Base-by-base conservation (phyloP, 2,797 vertebrate genomes). In the Platalea minor region DNA sequence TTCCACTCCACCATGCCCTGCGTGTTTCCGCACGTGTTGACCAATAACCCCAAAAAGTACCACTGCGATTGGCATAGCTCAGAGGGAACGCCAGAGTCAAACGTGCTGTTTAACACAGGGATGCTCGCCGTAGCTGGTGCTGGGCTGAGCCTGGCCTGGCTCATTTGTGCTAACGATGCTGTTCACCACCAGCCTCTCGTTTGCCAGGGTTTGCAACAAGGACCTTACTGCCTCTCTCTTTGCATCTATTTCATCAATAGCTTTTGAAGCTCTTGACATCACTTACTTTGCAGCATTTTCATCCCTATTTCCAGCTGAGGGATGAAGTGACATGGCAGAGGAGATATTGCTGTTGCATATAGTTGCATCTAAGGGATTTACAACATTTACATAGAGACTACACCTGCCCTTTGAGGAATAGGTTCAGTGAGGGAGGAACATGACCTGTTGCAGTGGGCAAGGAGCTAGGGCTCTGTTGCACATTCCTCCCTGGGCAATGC, bases 1-100 rank as follows among this genome's bases (percentile, higher is more conserved):
- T 23, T 57, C 33, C 28, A 4, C 29, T 86, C 28, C 65, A 33
- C 73, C 0, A 0, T 51, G 31, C 13, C 46, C 46, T 54, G 12
- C 6, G 0, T 10, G 11, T 73, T 90, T 64, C 41, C 57, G 33
- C 25, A 4, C 0, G 0, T 6, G 3, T 3, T 82, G 74, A 43
- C 31, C 59, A 63, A 28, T 31, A 67, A 51, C 33, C 67, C 60
- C 60, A 2, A 25, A 63, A 75, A 50, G 17, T 46, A 17, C 17
- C 56, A 2, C 46, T 13, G 59, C 8, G 8, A 10, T 8, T 50
- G 67, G 84, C 74, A 17, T 0, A 35, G 79, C 82, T 76, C 76
- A n/a, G 61, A 45, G 67, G 39, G 59, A 86, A 17, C 24, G 23
- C 46, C 54, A 51, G 51, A 73, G 45, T 8, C 0, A 0, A 72